A percentile compares a stretch with the other conserved stretches of the same genome.
phyloP scores from a whole-genome alignment of 2,797 vertebrate genomes.

The Heliangelus exortis region DNA sequence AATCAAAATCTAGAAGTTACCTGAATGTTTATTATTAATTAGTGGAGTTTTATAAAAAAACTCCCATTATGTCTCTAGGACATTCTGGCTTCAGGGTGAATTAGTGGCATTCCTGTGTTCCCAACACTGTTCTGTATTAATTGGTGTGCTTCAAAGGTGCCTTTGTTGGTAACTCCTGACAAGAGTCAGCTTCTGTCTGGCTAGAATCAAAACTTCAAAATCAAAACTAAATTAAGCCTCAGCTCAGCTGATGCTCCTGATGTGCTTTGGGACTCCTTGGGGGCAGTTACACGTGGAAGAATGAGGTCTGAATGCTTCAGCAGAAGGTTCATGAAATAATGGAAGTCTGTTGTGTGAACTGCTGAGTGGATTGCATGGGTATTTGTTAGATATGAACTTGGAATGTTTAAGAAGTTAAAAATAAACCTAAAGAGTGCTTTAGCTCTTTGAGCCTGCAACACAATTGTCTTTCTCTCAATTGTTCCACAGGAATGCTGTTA shows the following conservation, averaged over 20 bases:
- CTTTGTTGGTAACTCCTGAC: neutral
- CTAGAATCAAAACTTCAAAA: neutral
- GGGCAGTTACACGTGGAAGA: neutral
- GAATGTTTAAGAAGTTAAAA: neutral
- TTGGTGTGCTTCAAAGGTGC: neutral
- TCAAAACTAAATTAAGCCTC: neutral
- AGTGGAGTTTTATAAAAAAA: neutral
- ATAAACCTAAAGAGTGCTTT: neutral
- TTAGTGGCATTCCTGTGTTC: neutral
- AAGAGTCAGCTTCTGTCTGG: neutral
- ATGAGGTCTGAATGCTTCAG: accelerated
- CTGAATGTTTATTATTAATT: constrained; percentile 2
- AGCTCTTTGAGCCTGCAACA: neutral
- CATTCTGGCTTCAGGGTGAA: neutral
- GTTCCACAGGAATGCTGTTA: neutral
- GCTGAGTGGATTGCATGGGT: neutral
- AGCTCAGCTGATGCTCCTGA: neutral
- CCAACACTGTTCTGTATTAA: neutral
- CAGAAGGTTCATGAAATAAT: neutral
- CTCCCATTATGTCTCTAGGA: neutral
- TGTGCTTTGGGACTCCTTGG: neutral
- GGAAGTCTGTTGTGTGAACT: neutral
- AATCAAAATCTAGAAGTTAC: neutral
- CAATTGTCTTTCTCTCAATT: neutral
- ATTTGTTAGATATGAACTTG: neutral